Evolutionary conservation across 2,797 vertebrate species (phyloP), one percentile per base, ranked within the genome.

Genomic region (Rhinella marina): DNA sequence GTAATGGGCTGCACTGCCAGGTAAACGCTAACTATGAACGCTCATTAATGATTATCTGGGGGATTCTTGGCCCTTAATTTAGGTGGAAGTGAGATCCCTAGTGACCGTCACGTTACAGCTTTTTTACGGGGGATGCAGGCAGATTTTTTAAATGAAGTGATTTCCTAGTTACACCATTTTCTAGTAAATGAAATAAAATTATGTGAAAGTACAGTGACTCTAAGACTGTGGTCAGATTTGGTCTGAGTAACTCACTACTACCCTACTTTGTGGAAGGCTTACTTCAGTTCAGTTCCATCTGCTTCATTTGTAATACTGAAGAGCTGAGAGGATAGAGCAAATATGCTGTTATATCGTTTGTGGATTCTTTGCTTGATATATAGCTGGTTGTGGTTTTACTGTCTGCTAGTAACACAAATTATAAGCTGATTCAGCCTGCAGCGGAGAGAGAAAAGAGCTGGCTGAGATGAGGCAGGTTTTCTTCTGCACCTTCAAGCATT

Each of bases 321-420:
- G 21, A 64, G 23, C 27, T 68, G n/a, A 19, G 77, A 72, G 82
- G 27, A 73, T 29, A 48, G 50, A 73, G 14, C 54, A 73, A 73
- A 84, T 73, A 41, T 59, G 21, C 32, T 73, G 25, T 23, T 73
- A 32, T 52, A 19, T 59, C 52, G 41, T n/a, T 59, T 83, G 64
- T 7, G 66, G 54, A 84, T 23, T 27, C 9, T 57, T 83, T 84
- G 54, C 25, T 41, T 84, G 27, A 84, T 56, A 59, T 75, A 75
- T n/a, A 57, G 19, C 41, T 32, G 61, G 56, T 12, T 21, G 7
- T 75, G 32, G 25, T 76, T 88, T 66, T 48, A 72, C 27, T 29
- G 12, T 54, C 17, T 56, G 12, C 59, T 79, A 56, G 27, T 75
- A 25, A 27, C 32, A 81, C 75, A 75, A 78, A 83, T 32, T n/a